These are phyloP conservation scores for Antrozous pallidus DNA, from an alignment of 2,797 vertebrate genomes.

Conservation along the genomic window DNA sequence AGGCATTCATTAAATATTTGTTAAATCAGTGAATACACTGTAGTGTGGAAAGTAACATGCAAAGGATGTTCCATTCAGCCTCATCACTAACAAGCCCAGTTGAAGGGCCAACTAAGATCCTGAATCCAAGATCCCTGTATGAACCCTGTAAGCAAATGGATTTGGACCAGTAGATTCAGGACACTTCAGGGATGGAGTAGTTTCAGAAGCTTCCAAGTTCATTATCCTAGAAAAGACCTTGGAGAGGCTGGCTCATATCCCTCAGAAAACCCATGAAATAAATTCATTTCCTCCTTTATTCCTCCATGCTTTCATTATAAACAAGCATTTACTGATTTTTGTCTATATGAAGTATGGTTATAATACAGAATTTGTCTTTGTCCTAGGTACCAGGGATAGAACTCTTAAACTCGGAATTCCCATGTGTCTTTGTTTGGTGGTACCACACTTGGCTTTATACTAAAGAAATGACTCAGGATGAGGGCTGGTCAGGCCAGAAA, in stretches of 20 bases:
- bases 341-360: not conserved
- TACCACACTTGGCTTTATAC: not conserved
- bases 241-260: not conserved
- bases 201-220: not conserved
- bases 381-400: not conserved
- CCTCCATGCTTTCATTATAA: not conserved
- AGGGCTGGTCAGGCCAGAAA: not conserved
- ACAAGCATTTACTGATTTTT: not conserved
- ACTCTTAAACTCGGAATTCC: not conserved
- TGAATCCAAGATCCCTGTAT: not conserved
- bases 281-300: not conserved
- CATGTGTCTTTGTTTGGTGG: not conserved
- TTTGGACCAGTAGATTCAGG: not conserved
- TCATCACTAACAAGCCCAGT: not conserved
- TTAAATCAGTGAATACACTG: not conserved
- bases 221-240: not conserved
- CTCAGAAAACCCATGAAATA: not conserved
- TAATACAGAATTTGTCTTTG: constrained; percentile 2
- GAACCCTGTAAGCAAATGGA: not conserved
- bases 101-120: not conserved
- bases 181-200: not conserved
- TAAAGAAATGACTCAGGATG: not conserved
- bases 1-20: not conserved
- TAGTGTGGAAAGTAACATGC: too few relatives aligned
- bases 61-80: not conserved